phyloP scores from a whole-genome alignment of 2,888 invertebrate species.

The Andrena hattorfiana region DNA sequence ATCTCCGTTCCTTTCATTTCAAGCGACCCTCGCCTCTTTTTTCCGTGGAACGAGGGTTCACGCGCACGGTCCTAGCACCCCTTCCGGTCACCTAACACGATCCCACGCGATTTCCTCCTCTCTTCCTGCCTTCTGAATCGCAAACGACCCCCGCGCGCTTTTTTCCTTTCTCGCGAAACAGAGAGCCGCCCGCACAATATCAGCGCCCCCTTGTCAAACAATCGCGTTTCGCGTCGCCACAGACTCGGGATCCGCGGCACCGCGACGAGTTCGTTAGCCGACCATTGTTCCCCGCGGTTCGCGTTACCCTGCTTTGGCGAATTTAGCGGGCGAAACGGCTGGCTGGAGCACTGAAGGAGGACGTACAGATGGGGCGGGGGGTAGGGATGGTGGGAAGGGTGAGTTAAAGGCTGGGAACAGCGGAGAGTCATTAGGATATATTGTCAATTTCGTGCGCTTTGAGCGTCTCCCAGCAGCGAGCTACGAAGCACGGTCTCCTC shows the following conservation, averaged over 20 bases:
- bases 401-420: slow-evolving; percentile 38
- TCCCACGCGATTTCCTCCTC: background rate
- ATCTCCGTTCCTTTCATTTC: slow-evolving; percentile 3
- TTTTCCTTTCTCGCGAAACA: background rate
- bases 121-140: slow-evolving; percentile 7
- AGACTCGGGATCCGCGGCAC: slow-evolving; percentile 40
- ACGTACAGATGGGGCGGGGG: background rate
- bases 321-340: slow-evolving; percentile 52
- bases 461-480: slow-evolving; percentile 23
- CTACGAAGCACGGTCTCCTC: slow-evolving; percentile 26
- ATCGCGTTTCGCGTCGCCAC: background rate
- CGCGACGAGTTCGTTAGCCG: slow-evolving; percentile 78
- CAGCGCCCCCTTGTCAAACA: slow-evolving; percentile 18
- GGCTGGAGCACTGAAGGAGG: slow-evolving; percentile 2
- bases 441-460: slow-evolving; percentile 71
- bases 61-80: background rate
- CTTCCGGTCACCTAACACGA: background rate
- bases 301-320: slow-evolving; percentile 67
- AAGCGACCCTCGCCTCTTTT: background rate
- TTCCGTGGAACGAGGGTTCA: background rate
- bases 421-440: slow-evolving; percentile 75
- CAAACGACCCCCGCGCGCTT: slow-evolving; percentile 12
- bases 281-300: slow-evolving; percentile 77
- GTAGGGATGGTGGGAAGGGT: background rate
- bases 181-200: background rate